Base-by-base conservation (phyloP, 2,113 vertebrate species). In the Aegypius monachus region DNA sequence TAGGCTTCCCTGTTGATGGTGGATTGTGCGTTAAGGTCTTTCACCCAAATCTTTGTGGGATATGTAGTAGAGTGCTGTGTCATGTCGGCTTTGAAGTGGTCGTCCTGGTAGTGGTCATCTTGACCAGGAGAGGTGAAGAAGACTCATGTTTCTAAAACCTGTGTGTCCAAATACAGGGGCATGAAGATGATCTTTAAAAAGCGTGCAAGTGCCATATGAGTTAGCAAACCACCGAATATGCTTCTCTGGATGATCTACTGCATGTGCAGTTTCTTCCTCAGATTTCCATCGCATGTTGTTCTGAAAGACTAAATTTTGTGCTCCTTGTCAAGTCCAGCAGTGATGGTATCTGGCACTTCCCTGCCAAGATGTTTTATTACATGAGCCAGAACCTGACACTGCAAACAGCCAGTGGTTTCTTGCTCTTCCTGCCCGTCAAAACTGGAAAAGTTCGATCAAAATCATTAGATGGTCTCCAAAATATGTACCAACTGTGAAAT, bases 401-500 rank as follows among this genome's bases (percentile, higher is more conserved):
- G 61, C 38, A 16, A 40, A 26, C 14, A 25, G 7, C 43, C 45
- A 2, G 6, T 22, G 58, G 31, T 16, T 31, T 40, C 58, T 45
- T 25, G 18, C n/a, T 25, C 48, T n/a, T 81, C 42, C 48, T 72
- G 58, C 67, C 67, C 29, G 6, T n/a, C n/a, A 16, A 48, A 65
- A 65, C 31, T 25, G 21, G n/a, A 20, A 56, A n/a, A 42, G 23
- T 31, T 63, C 4, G 2, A 9, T 40, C 23, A n/a, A 56, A 62
- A 31, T 18, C 34, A 22, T 62, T 38, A 34, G 11, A 38, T 52
- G 47, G 27, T 31, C 58, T 29, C 58, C 58, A 42, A n/a, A 62
- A 16, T 14, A 13, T 0, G 2, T 3, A 3, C 14, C 20, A 3
- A 27, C 17, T 15, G 0, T 4, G 32, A 9, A 53, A 18, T 0